These are phyloP conservation scores for Coranthus polyacanthus DNA, from an alignment of 2,797 vertebrate species.

Conservation along the genomic window DNA sequence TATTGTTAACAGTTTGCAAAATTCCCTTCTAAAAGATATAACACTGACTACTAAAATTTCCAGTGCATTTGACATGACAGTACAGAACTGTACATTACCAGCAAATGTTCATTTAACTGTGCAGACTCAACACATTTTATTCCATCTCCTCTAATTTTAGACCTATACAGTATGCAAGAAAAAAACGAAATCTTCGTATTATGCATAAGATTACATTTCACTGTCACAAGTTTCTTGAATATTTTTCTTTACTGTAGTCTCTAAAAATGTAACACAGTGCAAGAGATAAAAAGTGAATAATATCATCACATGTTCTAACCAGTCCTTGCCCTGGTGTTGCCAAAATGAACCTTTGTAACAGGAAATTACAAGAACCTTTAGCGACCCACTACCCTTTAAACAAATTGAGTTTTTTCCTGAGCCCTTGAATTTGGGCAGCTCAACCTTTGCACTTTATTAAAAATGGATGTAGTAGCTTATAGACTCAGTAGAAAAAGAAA, in stretches of 20 bases:
- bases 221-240: background rate
- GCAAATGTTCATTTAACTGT: too few relatives aligned
- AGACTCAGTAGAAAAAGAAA: conserved; percentile 17
- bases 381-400: conserved; percentile 57
- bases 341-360: conserved; percentile 43
- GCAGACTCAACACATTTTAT: too few relatives aligned
- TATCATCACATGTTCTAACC: background rate
- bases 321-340: conserved; percentile 5
- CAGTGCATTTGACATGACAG: too few relatives aligned
- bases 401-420: conserved; percentile 48
- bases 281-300: background rate
- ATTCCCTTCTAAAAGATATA: background rate
- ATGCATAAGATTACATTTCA: too few relatives aligned
- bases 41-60: too few relatives aligned
- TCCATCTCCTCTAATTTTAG: too few relatives aligned
- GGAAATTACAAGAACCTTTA: conserved; percentile 52
- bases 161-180: too few relatives aligned
- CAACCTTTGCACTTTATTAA: conserved; percentile 52
- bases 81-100: too few relatives aligned
- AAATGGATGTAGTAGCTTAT: conserved; percentile 42
- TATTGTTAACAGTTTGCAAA: background rate
- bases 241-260: background rate
- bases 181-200: too few relatives aligned
- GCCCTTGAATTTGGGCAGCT: conserved; percentile 35
- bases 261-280: background rate